Evolutionary conservation across 2,888 invertebrate genomes (phyloP).

Genomic region (Melieria picta): DNA sequence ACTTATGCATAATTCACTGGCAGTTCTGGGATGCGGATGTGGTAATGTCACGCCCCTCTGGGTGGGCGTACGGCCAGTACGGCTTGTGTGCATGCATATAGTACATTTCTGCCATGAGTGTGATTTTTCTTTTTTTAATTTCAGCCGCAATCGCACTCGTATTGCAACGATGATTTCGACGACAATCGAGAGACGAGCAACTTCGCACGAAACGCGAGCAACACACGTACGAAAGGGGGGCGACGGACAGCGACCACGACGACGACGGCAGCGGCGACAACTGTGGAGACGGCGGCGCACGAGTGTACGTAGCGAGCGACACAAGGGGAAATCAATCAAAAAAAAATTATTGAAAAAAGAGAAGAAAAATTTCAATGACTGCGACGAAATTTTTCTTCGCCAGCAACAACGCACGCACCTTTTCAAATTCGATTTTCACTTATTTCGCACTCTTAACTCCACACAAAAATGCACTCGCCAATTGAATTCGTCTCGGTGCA

Average conservation of each 20-base stretch:
- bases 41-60: no score
- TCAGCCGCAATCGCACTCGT: no score
- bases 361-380: conserved; percentile 25
- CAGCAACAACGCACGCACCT: conserved; percentile 2
- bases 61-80: no score
- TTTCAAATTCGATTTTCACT: not conserved
- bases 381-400: conserved; percentile 46
- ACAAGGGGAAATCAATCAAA: conserved; percentile 57
- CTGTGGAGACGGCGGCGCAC: conserved; percentile 38
- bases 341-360: conserved; percentile 43
- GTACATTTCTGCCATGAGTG: no score
- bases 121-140: no score
- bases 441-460: conserved; percentile 13
- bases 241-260: conserved; percentile 35
- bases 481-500: conserved; percentile 21
- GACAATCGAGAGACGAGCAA: conserved; percentile 21
- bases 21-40: no score
- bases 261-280: conserved; percentile 38
- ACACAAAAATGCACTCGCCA: conserved; percentile 9
- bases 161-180: no score
- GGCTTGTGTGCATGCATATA: no score
- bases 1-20: no score
- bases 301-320: conserved; percentile 44
- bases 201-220: conserved; percentile 30
- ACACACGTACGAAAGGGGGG: conserved; percentile 23